These are phyloP conservation scores for Ryuthela nishihirai DNA, from an alignment of 2,888 invertebrate genomes.

Conservation along the genomic window DNA sequence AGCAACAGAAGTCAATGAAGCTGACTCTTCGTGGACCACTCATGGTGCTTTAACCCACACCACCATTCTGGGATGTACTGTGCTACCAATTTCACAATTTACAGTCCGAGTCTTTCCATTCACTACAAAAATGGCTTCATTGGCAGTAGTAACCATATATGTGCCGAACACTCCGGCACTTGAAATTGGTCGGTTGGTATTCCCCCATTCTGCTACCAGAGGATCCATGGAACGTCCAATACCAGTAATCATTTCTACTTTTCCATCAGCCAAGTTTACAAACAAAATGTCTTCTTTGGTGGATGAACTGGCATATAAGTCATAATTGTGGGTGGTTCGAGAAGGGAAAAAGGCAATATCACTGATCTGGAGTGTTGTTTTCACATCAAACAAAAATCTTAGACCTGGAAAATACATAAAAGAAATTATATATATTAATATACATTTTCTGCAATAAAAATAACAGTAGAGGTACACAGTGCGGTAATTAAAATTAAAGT, in stretches of 20 bases:
- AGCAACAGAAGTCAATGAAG: too few relatives aligned
- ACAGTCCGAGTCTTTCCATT: constrained; percentile 67
- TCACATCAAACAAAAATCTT: constrained; percentile 67
- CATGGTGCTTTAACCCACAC: constrained; percentile 59
- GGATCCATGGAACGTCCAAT: constrained; percentile 53
- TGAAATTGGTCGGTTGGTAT: constrained; percentile 55
- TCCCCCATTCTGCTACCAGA: constrained; percentile 56
- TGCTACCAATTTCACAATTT: constrained; percentile 69
- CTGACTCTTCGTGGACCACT: too few relatives aligned
- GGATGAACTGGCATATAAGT: constrained; percentile 66
- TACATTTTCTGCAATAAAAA: too few relatives aligned
- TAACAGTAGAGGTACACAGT: too few relatives aligned
- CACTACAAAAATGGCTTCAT: constrained; percentile 65
- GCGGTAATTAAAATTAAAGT: too few relatives aligned
- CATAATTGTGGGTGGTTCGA: constrained; percentile 66
- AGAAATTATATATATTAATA: too few relatives aligned
- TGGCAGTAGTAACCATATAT: constrained; percentile 68
- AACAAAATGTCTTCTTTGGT: constrained; percentile 69
- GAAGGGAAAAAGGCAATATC: constrained; percentile 70
- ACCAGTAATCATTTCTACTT: constrained; percentile 72
- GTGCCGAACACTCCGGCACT: constrained; percentile 65
- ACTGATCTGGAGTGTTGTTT: constrained; percentile 67
- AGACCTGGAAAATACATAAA: constrained; percentile 54
- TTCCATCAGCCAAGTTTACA: constrained; percentile 66
- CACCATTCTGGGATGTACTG: constrained; percentile 62